phyloP scores from a whole-genome alignment of 2,113 vertebrate genomes.

The Phalacrocorax carbo region DNA sequence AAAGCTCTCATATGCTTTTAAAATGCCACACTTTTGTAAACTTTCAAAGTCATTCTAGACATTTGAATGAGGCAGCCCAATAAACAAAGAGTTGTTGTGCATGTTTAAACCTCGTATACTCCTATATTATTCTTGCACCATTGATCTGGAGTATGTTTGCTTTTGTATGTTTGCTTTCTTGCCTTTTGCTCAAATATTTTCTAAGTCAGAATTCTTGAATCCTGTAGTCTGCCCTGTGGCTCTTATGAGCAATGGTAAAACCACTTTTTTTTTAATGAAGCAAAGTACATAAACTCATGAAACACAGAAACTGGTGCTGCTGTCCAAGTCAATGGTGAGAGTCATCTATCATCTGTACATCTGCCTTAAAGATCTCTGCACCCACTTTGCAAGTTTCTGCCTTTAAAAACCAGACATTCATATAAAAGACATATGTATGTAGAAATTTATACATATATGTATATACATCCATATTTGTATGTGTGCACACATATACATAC shows the following conservation, averaged over 20 bases:
- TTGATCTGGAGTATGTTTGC: neutral
- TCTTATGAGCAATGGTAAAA: neutral
- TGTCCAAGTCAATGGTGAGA: neutral
- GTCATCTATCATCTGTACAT: neutral
- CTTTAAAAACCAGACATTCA: neutral
- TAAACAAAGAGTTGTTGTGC: neutral
- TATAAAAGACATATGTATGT: neutral
- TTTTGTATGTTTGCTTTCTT: neutral
- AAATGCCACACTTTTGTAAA: neutral
- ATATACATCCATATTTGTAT: neutral
- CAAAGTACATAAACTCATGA: neutral
- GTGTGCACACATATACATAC: neutral
- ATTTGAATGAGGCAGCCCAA: neutral
- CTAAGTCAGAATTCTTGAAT: neutral
- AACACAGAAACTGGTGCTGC: neutral
- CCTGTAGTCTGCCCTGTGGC: neutral
- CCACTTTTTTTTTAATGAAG: neutral
- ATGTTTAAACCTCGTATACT: neutral
- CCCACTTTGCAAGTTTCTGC: neutral
- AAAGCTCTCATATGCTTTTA: neutral
- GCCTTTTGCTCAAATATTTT: neutral
- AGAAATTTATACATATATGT: neutral
- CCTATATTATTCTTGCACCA: neutral
- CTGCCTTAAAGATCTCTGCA: neutral
- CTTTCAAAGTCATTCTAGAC: neutral